Conservation (phyloP, 2,888 invertebrate species). For the Hanleya hanleyi region DNA sequence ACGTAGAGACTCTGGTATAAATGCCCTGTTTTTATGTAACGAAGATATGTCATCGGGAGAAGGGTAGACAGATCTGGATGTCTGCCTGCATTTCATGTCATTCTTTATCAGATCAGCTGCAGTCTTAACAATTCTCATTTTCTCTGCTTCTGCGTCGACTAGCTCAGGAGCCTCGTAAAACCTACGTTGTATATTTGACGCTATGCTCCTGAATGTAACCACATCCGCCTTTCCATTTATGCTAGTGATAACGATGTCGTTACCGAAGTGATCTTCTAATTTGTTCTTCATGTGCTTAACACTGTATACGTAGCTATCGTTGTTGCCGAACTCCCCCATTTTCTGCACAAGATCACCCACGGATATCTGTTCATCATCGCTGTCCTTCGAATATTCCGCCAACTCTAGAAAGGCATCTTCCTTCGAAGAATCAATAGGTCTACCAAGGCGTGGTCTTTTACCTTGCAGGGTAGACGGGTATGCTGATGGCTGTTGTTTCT, state of each 20-base stretch:
- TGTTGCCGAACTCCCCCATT: constrained; percentile 26
- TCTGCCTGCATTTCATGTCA: constrained; percentile 27
- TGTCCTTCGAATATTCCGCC: constrained; percentile 21
- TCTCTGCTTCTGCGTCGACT: constrained; percentile 13
- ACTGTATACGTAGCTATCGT: constrained; percentile 15
- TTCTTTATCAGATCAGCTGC: constrained; percentile 37
- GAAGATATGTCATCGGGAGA: constrained; percentile 19
- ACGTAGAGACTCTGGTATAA: constrained; percentile 28
- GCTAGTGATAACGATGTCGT: constrained; percentile 28
- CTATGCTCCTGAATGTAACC: constrained; percentile 27
- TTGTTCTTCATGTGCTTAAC: constrained; percentile 25
- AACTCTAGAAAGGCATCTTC: not conserved
- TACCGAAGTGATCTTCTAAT: constrained; percentile 25
- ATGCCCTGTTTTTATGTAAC: constrained; percentile 1
- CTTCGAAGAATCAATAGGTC: not conserved
- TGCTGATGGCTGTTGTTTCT: constrained; percentile 4
- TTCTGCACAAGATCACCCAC: constrained; percentile 31
- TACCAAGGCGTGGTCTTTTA: not conserved
- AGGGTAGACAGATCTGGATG: constrained; percentile 26
- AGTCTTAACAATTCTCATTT: constrained; percentile 25
- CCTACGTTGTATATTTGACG: constrained; percentile 19
- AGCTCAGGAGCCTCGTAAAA: not conserved
- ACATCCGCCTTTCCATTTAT: constrained; percentile 31
- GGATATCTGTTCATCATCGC: constrained; percentile 37
- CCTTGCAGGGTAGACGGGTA: not conserved